Conservation (phyloP, 2,797 vertebrate species). For the Anabas testudineus region DNA sequence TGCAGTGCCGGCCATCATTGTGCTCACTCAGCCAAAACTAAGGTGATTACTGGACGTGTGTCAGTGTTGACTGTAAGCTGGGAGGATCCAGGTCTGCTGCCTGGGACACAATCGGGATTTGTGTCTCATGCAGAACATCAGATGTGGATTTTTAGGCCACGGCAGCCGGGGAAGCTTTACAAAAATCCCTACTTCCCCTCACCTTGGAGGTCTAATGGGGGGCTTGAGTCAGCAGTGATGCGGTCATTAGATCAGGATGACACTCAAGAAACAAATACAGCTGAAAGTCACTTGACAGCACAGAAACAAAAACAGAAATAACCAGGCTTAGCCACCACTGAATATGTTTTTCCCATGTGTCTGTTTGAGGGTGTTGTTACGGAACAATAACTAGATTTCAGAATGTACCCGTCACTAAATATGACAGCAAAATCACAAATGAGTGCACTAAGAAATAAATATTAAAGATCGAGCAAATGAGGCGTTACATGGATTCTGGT, state of each 20-base stretch:
- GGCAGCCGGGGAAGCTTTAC: conserved; percentile 23
- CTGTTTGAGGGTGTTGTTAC: neutral
- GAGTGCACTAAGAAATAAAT: neutral
- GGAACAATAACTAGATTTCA: neutral
- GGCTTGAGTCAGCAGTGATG: conserved; percentile 18
- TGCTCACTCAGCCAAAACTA: conserved; percentile 55
- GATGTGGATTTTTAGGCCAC: conserved; percentile 34
- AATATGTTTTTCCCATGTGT: neutral
- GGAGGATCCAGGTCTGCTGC: conserved; percentile 39
- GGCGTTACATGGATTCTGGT: neutral
- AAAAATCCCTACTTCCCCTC: conserved; percentile 34
- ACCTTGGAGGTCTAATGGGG: conserved; percentile 43
- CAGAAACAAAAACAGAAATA: conserved; percentile 26
- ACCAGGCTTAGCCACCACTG: conserved; percentile 3
- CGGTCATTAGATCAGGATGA: conserved; percentile 29
- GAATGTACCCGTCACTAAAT: neutral
- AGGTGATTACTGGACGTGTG: conserved; percentile 57
- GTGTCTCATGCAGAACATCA: conserved; percentile 62
- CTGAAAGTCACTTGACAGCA: conserved; percentile 19
- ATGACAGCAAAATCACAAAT: neutral
- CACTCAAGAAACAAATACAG: conserved; percentile 20
- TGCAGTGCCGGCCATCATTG: conserved; percentile 9
- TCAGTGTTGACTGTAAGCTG: conserved; percentile 48
- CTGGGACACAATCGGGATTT: conserved; percentile 57
- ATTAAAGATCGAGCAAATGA: neutral